Base-by-base conservation (phyloP, 2,113 vertebrate genomes). In the Australoheros scitulus region DNA sequence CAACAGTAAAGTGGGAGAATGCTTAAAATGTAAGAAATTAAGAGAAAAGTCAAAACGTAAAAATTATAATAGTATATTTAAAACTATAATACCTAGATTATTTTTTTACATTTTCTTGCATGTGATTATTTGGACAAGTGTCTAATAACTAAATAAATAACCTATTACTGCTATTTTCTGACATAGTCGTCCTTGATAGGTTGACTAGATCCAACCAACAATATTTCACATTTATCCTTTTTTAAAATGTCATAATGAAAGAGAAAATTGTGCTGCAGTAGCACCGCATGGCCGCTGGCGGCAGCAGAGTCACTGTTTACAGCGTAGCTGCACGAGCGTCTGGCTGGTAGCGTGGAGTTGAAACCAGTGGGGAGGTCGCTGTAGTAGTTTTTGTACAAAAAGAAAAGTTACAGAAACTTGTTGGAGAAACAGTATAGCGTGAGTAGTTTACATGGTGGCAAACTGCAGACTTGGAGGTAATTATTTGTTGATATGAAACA, bases 241-340 rank as follows among this genome's bases (percentile, higher is more conserved):
- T 47, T 68, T 47, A 68, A 68, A 68, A 9, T 20, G 43, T 20
- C 10, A 52, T 11, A 7, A 65, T 2, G 24, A 43, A 41, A 43
- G 38, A 65, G 26, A 24, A 10, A 43, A 0, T 0, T 0, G 0
- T 32, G 26, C 43, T 85, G 90, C 79, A 89, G 79, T 94, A 57
- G 11, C 80, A 20, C 1, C 9, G 2, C 0, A 1, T 9, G 74
- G 2, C 87, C 93, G 26, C 68, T 0, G 68, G 92, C 79, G 91
- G 89, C 93, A 68, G 82, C 80, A 89, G 22, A 79, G 84, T 18
- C 70, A 83, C 75, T 92, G 93, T 93, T 94, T 93, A 93, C 92
- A 89, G 92, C 74, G 84, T 77, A 87, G 77, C 78, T 52, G 80
- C 92, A 88, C 91, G 93, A 93, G 94, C 92, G 86, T 82, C 6